phyloP scores from a whole-genome alignment of 2,113 vertebrate genomes.

The Sebastes fasciatus region DNA sequence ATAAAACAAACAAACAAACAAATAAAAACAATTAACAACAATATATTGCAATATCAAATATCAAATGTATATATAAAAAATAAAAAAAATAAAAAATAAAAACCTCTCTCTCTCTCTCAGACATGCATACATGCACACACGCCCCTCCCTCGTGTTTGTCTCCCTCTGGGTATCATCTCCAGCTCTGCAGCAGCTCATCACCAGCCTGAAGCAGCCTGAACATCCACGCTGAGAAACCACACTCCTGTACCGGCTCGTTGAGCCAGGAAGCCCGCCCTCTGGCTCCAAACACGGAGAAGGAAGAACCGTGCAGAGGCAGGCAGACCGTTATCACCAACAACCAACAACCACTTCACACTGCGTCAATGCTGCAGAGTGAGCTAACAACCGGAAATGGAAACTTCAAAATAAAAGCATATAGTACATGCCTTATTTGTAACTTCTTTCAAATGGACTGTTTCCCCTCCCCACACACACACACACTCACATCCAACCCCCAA shows the following conservation, averaged over 20 bases:
- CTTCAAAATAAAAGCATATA: constrained; percentile 27
- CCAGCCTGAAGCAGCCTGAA: not conserved
- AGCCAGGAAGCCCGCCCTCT: constrained; percentile 1
- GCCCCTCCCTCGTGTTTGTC: not conserved
- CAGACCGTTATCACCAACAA: not conserved
- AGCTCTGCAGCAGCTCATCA: not conserved
- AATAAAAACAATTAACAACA: no score
- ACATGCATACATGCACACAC: not conserved
- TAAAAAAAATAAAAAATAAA: no score
- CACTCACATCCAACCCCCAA: no score
- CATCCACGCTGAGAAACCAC: not conserved
- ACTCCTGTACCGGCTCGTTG: not conserved
- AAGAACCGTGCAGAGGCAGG: not conserved
- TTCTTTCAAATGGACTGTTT: no score
- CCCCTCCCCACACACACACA: no score
- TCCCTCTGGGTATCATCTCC: not conserved
- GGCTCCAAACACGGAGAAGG: not conserved
- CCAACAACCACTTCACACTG: not conserved
- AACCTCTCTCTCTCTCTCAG: no score
- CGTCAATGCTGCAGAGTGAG: not conserved
- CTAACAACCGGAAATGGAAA: not conserved
- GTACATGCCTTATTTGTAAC: not conserved
- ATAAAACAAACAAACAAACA: no score
- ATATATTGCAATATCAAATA: no score
- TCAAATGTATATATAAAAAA: no score